Base-by-base conservation (phyloP, 2,113 vertebrate species). In the Pollachius pollachius region DNA sequence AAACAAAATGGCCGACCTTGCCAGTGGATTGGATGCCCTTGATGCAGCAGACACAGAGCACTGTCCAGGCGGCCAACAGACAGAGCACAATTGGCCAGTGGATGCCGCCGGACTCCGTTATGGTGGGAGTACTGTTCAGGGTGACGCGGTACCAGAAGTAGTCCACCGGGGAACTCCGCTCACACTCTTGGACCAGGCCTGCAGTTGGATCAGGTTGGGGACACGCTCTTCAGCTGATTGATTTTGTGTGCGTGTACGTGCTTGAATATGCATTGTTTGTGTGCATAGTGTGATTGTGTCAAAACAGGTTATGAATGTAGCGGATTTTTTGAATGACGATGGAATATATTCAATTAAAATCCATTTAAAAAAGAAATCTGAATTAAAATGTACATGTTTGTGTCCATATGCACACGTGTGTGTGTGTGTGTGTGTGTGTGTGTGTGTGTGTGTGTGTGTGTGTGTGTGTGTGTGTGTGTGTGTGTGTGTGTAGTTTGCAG, bases 101-200 rank as follows among this genome's bases (percentile, higher is more conserved):
- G 66, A 97, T 81, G 0, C 69, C 89, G 25, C 97, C 96, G 0
- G 94, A 79, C 2, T 95, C 76, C 0, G 79, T 70, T 7, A 99
- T 98, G 34, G 84, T 80, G 0, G 72, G 30, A 1, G 96, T 95
- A 21, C 89, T 92, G 85, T 99, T 97, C 61, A 99, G 85, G 1
- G 97, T 97, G 91, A 95, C 90, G 64, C 97, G 90, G 92, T 99
- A 99, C 96, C 96, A 99, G 89, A 93, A 99, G 75, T 99, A 99
- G 87, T 99, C 97, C 1, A 95, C 93, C 0, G 95, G 79, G 68
- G 91, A 94, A 89, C 96, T 99, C 62, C 76, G 89, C 34, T 81
- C 83, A 16, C 97, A 99, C 71, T 99, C 97, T 0, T 93, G 84
- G 66, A 93, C 27, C 0, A 90, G 77, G 68, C 65, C 97, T 98